phyloP scores from a whole-genome alignment of 2,888 invertebrate species.

The Ophion slaviceki region DNA sequence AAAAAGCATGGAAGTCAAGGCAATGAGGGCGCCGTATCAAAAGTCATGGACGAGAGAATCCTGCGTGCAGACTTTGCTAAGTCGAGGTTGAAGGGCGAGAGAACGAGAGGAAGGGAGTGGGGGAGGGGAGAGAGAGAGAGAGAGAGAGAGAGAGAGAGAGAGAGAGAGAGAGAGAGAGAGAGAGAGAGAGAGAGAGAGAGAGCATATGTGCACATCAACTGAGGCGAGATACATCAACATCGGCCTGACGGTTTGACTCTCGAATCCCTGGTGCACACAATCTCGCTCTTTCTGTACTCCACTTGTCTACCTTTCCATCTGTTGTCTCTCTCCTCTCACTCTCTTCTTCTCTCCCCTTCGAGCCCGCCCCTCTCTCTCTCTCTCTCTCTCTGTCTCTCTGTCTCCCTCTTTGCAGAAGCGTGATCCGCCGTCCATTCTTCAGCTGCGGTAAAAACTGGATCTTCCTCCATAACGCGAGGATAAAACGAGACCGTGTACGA shows the following conservation, averaged over 20 bases:
- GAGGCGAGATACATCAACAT: conserved; percentile 81
- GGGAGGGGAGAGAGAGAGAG: background rate
- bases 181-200: conserved; percentile 12
- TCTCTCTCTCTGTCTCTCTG: conserved; percentile 13
- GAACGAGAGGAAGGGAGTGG: background rate
- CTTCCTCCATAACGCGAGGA: conserved; percentile 62
- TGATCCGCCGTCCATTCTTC: conserved; percentile 57
- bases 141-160: conserved; percentile 12
- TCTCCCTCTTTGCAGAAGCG: conserved; percentile 64
- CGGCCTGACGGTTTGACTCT: conserved; percentile 81
- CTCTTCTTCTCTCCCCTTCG: conserved; percentile 27
- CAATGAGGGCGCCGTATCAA: conserved; percentile 72
- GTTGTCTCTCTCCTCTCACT: background rate
- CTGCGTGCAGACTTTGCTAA: conserved; percentile 56
- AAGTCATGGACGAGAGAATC: conserved; percentile 72
- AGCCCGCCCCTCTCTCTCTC: conserved; percentile 11
- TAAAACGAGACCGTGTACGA: conserved; percentile 35
- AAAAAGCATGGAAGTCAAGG: conserved; percentile 38
- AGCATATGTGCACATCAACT: conserved; percentile 34
- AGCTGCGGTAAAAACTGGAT: conserved; percentile 79
- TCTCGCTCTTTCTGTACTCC: conserved; percentile 45
- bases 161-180: background rate
- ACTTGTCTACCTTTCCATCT: conserved; percentile 30
- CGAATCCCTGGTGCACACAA: conserved; percentile 42
- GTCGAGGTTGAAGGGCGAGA: conserved; percentile 20